Percentiles rank a stretch among this genome's conserved stretches.
These are phyloP conservation scores for Phymorhynchus buccinoides DNA, from an alignment of 1,140 invertebrate genomes.

Conservation along the genomic window DNA sequence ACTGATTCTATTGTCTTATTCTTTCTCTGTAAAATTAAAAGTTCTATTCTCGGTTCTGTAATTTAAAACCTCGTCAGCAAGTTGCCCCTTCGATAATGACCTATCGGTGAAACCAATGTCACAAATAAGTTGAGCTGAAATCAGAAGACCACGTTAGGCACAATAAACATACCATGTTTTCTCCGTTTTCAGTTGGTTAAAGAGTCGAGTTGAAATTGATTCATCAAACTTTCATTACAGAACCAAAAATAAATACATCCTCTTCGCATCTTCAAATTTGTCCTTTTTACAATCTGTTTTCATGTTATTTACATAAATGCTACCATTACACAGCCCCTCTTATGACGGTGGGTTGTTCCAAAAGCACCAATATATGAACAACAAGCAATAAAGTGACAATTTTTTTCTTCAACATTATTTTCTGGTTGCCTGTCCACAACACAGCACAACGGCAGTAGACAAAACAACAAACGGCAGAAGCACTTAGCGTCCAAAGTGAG, in stretches of 20 bases:
- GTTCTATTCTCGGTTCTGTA: background rate
- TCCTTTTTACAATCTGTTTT: background rate
- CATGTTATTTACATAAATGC: background rate
- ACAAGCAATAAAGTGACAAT: background rate
- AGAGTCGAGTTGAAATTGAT: background rate
- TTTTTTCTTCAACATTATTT: background rate
- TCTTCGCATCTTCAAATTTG: background rate
- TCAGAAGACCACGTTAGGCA: background rate
- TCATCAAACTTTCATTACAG: background rate
- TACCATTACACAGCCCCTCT: background rate
- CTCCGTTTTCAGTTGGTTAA: background rate
- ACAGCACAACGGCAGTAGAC: conserved; percentile 6
- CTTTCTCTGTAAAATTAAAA: too few relatives aligned
- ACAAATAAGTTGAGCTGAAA: background rate
- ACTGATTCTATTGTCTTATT: too few relatives aligned
- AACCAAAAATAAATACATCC: background rate
- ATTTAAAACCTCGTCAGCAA: background rate
- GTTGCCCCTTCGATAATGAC: too few relatives aligned
- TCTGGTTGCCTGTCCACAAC: background rate
- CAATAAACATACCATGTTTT: background rate
- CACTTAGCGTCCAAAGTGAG: background rate
- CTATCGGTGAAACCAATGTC: background rate
- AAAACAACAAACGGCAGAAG: background rate
- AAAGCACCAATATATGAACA: conserved; percentile 4
- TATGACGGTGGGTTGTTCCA: background rate